Evolutionary conservation across 2,797 vertebrate species (phyloP), one percentile per base, ranked within the genome.

Genomic region (Characodon lateralis): DNA sequence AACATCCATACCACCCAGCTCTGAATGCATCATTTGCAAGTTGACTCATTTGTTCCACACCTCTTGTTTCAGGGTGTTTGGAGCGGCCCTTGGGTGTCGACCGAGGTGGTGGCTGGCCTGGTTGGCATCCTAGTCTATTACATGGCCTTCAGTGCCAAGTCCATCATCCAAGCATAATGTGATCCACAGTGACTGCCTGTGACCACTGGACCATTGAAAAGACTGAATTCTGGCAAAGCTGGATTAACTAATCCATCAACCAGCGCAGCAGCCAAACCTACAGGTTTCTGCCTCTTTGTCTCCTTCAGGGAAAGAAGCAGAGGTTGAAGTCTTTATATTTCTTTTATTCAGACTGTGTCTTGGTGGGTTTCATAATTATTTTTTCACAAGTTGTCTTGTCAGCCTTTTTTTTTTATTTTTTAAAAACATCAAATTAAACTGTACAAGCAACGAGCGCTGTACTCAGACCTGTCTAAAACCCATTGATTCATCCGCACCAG

Each of bases 21-120:
- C 10, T 68, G 24, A 68, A 68, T 68, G 22, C 39, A n/a, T 46
- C 22, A n/a, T 22, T 14, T 68, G 22, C 65, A 5, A 3, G 22
- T 26, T n/a, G 65, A 24, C 51, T 16, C 8, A 46, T 69, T 46
- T 16, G 14, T 20, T 39, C 43, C 24, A 39, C 6, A 18, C 24
- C 24, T 51, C 6, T 89, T 31, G 28, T 79, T 73, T 0, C 89
- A 97, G 97, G 97, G 97, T 68, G 96, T 96, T 0, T 98, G 97
- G 97, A 98, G 63, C 0, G 97, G 97, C 63, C 97, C 97, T 0
- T 98, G 97, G 97, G 97, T 98, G 74, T 96, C 97, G 24, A 97
- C 97, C 0, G 97, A 98, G 86, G 96, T 98, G 22, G 90, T 98
- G 86, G 97, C 97, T 0, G 97, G 95, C 2, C 93, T 93, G 5